phyloP scores from a whole-genome alignment of 2,888 invertebrate genomes.

The Lucinisca nassula region DNA sequence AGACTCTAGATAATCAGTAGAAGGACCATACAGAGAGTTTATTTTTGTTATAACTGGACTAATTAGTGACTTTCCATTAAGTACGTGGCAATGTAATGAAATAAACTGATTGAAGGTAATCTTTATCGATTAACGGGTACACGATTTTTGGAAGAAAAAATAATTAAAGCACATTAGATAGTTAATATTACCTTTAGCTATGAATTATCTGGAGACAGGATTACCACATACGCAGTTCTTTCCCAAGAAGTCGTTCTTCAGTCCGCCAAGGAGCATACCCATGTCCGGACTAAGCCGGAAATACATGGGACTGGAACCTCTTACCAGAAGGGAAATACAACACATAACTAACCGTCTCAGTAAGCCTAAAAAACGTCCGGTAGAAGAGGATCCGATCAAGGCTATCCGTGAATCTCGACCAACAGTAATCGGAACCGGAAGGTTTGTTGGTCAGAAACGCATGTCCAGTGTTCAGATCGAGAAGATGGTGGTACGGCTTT shows the following conservation, averaged over 20 bases:
- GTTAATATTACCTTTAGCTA: background rate
- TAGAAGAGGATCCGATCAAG: constrained; percentile 15
- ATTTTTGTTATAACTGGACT: no score
- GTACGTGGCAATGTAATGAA: no score
- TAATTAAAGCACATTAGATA: no score
- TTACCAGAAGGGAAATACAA: constrained; percentile 55
- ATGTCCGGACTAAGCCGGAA: constrained; percentile 67
- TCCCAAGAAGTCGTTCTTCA: constrained; percentile 57
- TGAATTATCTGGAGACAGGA: constrained; percentile 74
- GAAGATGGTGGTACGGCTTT: constrained; percentile 63
- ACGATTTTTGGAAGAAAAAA: no score
- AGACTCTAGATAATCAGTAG: no score
- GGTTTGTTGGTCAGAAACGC: constrained; percentile 61
- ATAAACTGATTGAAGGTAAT: no score
- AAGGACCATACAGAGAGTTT: no score
- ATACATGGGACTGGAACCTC: constrained; percentile 70
- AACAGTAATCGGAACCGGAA: constrained; percentile 36
- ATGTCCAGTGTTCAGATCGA: constrained; percentile 61
- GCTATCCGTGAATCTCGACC: constrained; percentile 2
- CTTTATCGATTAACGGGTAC: no score
- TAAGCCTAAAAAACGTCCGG: constrained; percentile 58
- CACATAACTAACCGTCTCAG: constrained; percentile 56
- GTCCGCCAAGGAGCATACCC: constrained; percentile 67
- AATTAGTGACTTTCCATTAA: no score
- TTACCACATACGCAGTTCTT: constrained; percentile 69